phyloP scores from a whole-genome alignment of 1,140 invertebrate genomes.

The Heliothis virescens region DNA sequence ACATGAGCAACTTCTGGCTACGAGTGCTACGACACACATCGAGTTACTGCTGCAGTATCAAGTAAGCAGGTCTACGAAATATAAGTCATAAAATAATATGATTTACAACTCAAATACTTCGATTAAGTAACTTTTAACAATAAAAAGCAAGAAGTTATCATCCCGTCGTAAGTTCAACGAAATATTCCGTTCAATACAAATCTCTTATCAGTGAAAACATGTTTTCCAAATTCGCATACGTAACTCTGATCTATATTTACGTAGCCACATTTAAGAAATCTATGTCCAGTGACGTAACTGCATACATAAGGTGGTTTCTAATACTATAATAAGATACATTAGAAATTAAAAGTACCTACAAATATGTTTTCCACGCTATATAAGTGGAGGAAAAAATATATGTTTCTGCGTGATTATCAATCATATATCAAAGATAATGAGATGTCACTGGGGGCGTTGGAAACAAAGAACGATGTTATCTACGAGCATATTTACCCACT shows the following conservation, averaged over 20 bases:
- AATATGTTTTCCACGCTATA: not conserved
- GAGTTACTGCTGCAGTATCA: too few relatives aligned
- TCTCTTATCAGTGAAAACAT: conserved; percentile 5
- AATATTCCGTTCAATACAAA: conserved; percentile 25
- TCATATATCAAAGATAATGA: conserved; percentile 63
- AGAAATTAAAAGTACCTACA: not conserved
- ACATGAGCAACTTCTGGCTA: too few relatives aligned
- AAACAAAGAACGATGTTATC: conserved; percentile 63
- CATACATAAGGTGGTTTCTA: not conserved
- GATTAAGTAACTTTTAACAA: too few relatives aligned
- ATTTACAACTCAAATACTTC: too few relatives aligned
- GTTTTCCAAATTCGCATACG: not conserved
- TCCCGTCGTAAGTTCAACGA: not conserved
- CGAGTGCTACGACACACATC: not conserved
- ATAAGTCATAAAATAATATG: not conserved
- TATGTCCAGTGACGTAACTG: conserved; percentile 2
- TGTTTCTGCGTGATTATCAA: conserved; percentile 56
- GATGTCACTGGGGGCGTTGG: conserved; percentile 48
- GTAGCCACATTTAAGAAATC: conserved; percentile 10
- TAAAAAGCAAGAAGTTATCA: too few relatives aligned
- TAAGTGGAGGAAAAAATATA: conserved; percentile 30
- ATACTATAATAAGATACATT: not conserved
- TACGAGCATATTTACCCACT: conserved; percentile 61
- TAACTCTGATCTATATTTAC: conserved; percentile 35
- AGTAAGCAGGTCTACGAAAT: not conserved